These are phyloP conservation scores for Centruroides sculpturatus DNA, from an alignment of 1,140 invertebrate species.

Conservation along the genomic window DNA sequence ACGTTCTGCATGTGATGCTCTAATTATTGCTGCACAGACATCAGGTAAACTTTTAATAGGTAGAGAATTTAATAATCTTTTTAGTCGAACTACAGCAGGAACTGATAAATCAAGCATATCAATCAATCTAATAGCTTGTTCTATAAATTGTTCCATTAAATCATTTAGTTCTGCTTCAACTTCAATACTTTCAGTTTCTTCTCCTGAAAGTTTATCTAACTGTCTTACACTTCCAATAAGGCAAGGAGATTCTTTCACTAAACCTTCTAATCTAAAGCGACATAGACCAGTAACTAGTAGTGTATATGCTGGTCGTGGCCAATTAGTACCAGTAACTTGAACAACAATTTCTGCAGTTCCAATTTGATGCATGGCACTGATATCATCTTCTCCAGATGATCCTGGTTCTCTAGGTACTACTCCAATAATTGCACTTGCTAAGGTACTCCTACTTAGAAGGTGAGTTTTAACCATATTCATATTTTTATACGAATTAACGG, in stretches of 20 bases:
- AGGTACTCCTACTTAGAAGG: slow-evolving; percentile 30
- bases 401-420: too few relatives aligned
- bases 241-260: slow-evolving; percentile 35
- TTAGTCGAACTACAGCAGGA: slow-evolving; percentile 33
- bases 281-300: slow-evolving; percentile 38
- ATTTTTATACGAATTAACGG: slow-evolving; percentile 34
- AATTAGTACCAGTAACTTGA: slow-evolving; percentile 39
- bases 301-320: slow-evolving; percentile 37
- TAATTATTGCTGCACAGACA: slow-evolving; percentile 33
- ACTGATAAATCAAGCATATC: slow-evolving; percentile 35
- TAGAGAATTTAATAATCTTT: slow-evolving; percentile 31
- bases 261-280: slow-evolving; percentile 32
- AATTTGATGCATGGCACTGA: slow-evolving; percentile 27
- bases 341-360: slow-evolving; percentile 40
- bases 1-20: slow-evolving; percentile 34
- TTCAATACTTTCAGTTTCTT: slow-evolving; percentile 6
- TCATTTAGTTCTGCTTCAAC: slow-evolving; percentile 25
- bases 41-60: slow-evolving; percentile 34
- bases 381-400: too few relatives aligned
- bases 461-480: slow-evolving; percentile 39
- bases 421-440: too few relatives aligned
- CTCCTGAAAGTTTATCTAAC: slow-evolving; percentile 31
- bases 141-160: slow-evolving; percentile 31
- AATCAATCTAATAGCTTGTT: slow-evolving; percentile 32
- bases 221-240: slow-evolving; percentile 36